Conservation (phyloP, 2,888 invertebrate genomes). For the Flexamia atlantica region DNA sequence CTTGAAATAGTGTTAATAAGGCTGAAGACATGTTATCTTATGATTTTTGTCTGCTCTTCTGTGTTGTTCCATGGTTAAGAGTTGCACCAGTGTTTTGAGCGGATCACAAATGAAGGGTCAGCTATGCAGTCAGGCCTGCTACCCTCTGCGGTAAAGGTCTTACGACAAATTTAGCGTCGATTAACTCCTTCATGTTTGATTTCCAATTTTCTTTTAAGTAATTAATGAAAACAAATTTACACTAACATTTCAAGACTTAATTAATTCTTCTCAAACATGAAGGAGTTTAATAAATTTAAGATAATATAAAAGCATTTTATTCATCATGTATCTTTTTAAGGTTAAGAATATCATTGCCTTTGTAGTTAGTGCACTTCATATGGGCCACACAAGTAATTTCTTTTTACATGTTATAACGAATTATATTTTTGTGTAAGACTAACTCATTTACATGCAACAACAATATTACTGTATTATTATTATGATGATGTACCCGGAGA, state of each 20-base stretch:
- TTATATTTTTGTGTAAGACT: too few species aligned
- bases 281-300: conserved; percentile 35
- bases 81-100: conserved; percentile 70
- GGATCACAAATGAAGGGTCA: conserved; percentile 69
- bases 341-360: conserved; percentile 4
- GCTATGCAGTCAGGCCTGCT: conserved; percentile 70
- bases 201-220: not conserved
- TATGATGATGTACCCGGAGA: too few species aligned
- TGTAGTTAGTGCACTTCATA: conserved; percentile 41
- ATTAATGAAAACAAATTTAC: not conserved
- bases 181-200: conserved; percentile 57
- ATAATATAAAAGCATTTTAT: conserved; percentile 3
- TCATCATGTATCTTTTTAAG: not conserved
- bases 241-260: not conserved
- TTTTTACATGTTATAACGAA: too few species aligned
- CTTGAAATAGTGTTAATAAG: conserved; percentile 58
- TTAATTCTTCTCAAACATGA: conserved; percentile 25
- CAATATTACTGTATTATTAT: too few species aligned
- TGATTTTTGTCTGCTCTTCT: conserved; percentile 72
- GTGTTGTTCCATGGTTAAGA: conserved; percentile 72
- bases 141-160: conserved; percentile 72
- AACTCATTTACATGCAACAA: too few species aligned
- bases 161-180: conserved; percentile 61
- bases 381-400: conserved; percentile 30
- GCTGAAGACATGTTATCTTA: conserved; percentile 64